Evolutionary conservation across 1,140 invertebrate genomes (phyloP).

Genomic region (Pararge aegeria): DNA sequence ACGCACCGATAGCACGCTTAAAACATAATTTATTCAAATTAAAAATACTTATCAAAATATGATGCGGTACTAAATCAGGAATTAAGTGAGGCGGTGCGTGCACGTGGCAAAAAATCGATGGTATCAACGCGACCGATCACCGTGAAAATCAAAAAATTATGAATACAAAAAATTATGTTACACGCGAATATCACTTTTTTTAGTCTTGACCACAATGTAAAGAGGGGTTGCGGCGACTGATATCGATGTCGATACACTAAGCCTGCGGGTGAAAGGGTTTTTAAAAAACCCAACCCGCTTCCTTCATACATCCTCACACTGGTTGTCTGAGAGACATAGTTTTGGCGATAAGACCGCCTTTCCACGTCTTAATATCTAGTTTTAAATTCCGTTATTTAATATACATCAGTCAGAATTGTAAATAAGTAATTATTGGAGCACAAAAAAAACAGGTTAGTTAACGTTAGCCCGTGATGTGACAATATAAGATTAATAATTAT

Average conservation of each 20-base stretch:
- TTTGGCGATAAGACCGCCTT: too few relatives aligned
- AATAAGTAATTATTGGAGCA: too few relatives aligned
- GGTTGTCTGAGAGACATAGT: too few relatives aligned
- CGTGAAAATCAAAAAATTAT: slow-evolving; percentile 72
- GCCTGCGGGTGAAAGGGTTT: background rate
- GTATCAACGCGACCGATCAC: slow-evolving; percentile 59
- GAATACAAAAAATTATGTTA: slow-evolving; percentile 46
- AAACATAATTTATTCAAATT: slow-evolving; percentile 80
- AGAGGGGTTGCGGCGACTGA: background rate
- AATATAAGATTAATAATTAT: too few relatives aligned
- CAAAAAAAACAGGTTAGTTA: too few relatives aligned
- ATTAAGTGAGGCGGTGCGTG: slow-evolving; percentile 75
- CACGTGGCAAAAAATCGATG: slow-evolving; percentile 56
- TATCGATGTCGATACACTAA: slow-evolving; percentile 11
- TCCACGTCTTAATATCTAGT: too few relatives aligned
- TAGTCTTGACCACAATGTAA: slow-evolving; percentile 29
- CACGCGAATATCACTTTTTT: slow-evolving; percentile 71
- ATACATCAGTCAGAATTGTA: too few relatives aligned
- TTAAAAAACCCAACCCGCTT: too few relatives aligned
- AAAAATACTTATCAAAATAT: slow-evolving; percentile 79
- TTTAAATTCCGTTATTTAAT: too few relatives aligned
- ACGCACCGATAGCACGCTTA: slow-evolving; percentile 67
- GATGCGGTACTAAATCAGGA: slow-evolving; percentile 76
- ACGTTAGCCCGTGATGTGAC: too few relatives aligned
- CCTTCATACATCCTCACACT: too few relatives aligned